Evolutionary conservation across 2,797 vertebrate species (phyloP), one percentile per base, ranked within the genome.

Genomic region (Acipenser transmontanus): DNA sequence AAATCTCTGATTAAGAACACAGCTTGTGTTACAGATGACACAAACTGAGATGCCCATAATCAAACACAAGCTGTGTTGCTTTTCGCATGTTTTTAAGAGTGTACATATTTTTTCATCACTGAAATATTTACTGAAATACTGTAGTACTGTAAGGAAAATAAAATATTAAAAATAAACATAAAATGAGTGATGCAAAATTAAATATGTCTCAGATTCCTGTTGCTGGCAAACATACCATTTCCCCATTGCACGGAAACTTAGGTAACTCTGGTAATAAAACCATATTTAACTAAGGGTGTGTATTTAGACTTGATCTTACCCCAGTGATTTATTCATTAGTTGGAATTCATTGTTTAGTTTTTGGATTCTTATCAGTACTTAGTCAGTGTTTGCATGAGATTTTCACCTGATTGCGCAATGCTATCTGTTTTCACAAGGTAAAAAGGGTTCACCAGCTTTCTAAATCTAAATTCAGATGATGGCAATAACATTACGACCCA

Each of bases 241-340:
- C 52, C 8, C 6, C 49, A 52, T 6, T 57, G 50, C 61, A 60
- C 60, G 52, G 48, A 56, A 10, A 54, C 13, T 6, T n/a, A 47
- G 49, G n/a, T 7, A 68, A 51, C 75, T 73, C 83, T 88, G 88
- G 86, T 88, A 83, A 88, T 88, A 85, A 91, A 88, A 85, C 85
- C 80, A 84, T 89, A 84, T 89, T 88, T 88, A 86, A 86, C 81
- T 84, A 83, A 85, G 86, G 87, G 89, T 81, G 86, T 91, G 89
- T 91, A 76, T 88, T 90, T 88, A 88, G 89, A 85, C 76, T 87
- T 83, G 84, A 82, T 88, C 87, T 91, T 89, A 86, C 86, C 81
- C 85, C 88, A 84, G 88, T 87, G 90, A 92, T 88, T 91, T 88
- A 91, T 89, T 90, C 91, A 91, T 91, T 92, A 92, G 89, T 78